Evolutionary conservation across 2,797 vertebrate species (phyloP), one percentile per base, ranked within the genome.

Genomic region (Liparis tanakae): DNA sequence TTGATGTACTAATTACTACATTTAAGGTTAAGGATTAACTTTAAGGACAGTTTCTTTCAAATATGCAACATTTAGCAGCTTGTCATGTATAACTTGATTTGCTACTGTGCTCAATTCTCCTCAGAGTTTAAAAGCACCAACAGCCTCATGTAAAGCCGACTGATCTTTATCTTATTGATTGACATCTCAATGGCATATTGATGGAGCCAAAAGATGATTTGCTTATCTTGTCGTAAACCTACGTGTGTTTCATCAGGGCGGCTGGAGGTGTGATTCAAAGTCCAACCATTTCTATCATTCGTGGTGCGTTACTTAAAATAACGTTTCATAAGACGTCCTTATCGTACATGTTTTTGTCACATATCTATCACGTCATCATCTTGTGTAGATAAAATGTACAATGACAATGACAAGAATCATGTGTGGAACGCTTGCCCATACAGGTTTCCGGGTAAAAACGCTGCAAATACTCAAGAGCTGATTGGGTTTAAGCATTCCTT

Each of bases 401-500:
- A n/a, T n/a, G n/a, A 33, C 10, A 8, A 37, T 8, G n/a, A 5
- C 0, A 2, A 57, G 39, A 6, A 56, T 17, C 62, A 30, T 39
- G 17, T 54, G 17, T 43, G 30, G 25, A 22, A 20, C 18, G 36
- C 53, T 36, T 37, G 25, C 20, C 17, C 17, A 44, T 33, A 66
- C 56, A 15, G 54, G 37, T 78, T 8, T 79, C 36, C 7, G 54
- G 59, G 25, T 65, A 53, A 63, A 73, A 82, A 78, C 41, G 15
- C 57, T 73, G 48, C 43, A 73, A 67, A 76, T 66, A 30, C 66
- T 65, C 59, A 71, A 51, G 22, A 61, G 61, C 78, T 71, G 82
- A 75, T 39, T 34, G 30, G 81, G 53, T 80, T 83, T 72, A 70
- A 39, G 55, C 82, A 79, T 85, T 85, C 82, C 70, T 80, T 43